Evolutionary conservation across 2,888 invertebrate genomes (phyloP).

Genomic region (Octodonta nipae): DNA sequence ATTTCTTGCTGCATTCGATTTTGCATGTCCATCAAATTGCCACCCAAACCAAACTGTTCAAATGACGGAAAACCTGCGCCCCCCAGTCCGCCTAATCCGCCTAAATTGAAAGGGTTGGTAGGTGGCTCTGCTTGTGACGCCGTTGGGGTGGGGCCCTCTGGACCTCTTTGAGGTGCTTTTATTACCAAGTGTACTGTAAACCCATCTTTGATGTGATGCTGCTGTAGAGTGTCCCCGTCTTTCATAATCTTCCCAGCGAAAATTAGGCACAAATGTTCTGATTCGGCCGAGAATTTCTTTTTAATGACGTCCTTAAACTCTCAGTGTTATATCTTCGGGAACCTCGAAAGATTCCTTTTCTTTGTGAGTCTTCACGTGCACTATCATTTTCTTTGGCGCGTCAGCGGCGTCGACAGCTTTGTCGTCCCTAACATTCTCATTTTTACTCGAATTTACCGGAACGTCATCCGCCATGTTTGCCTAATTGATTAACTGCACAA

Average conservation of each 20-base stretch:
- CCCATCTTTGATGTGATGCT: slow-evolving; percentile 88
- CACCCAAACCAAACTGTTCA: slow-evolving; percentile 3
- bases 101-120: slow-evolving; percentile 19
- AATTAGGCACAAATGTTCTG: slow-evolving; percentile 85
- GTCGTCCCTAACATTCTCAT: slow-evolving; percentile 15
- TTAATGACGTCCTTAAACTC: slow-evolving; percentile 78
- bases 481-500: no score
- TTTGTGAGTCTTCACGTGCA: slow-evolving; percentile 90
- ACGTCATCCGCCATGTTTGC: slow-evolving; percentile 31
- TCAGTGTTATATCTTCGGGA: slow-evolving; percentile 70
- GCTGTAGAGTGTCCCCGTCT: slow-evolving; percentile 74
- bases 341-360: slow-evolving; percentile 80
- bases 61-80: no score
- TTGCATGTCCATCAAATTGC: slow-evolving; percentile 60
- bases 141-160: slow-evolving; percentile 32
- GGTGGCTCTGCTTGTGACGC: slow-evolving; percentile 19
- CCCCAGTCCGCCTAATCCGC: no score
- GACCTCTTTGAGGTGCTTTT: slow-evolving; percentile 56
- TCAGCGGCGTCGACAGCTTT: slow-evolving; percentile 9
- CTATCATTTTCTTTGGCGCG: slow-evolving; percentile 48
- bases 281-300: slow-evolving; percentile 69
- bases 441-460: slow-evolving; percentile 21
- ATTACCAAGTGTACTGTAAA: slow-evolving; percentile 91
- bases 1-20: slow-evolving; percentile 83
- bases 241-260: slow-evolving; percentile 99